Evolutionary conservation across 2,797 vertebrate genomes (phyloP).

Genomic region (Sarcoramphus papa): DNA sequence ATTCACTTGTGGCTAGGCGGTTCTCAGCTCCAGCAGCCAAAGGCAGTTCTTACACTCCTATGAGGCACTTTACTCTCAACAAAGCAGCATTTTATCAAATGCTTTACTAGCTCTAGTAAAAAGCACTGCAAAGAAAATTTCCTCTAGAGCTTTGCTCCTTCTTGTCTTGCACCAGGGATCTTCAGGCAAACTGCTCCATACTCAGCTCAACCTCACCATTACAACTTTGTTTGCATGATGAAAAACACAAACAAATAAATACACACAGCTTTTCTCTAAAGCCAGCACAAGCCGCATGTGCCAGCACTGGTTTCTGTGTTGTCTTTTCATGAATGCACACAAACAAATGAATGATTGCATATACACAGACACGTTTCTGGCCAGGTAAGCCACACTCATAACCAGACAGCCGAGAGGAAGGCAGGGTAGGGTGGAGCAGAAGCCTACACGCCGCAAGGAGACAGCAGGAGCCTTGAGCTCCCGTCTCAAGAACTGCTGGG

Average conservation of each 20-base stretch:
- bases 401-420: not conserved
- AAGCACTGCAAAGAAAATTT: not conserved
- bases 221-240: not conserved
- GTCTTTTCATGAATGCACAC: not conserved
- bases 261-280: not conserved
- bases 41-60: not conserved
- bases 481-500: not conserved
- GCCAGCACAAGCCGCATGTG: accelerated
- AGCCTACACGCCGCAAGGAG: not conserved
- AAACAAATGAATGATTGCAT: not conserved
- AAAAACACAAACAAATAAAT: not conserved
- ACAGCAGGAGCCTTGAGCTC: not conserved
- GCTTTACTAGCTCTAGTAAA: not conserved
- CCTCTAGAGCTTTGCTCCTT: not conserved
- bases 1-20: not conserved
- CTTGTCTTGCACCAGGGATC: not conserved
- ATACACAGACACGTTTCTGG: not conserved
- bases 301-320: not conserved
- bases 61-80: not conserved
- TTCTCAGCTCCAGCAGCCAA: not conserved
- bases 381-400: not conserved
- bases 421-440: not conserved
- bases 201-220: not conserved
- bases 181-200: not conserved
- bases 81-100: not conserved